Evolutionary conservation across 2,797 vertebrate genomes (phyloP), one percentile per base, ranked within the genome.

Genomic region (Darevskia mixta): DNA sequence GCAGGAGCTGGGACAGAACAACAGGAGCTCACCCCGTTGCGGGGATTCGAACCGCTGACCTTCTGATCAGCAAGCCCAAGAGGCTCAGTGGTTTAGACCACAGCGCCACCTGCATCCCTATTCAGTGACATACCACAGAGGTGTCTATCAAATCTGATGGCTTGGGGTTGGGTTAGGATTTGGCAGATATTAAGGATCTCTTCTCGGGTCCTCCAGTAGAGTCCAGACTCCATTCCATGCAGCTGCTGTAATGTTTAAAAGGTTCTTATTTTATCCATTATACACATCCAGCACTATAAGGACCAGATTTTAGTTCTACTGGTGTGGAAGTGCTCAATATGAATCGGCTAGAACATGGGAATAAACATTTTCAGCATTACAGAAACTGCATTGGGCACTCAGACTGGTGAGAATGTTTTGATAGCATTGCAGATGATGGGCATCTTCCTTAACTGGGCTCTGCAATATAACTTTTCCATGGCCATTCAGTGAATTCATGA

Each of bases 11-110:
- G 49, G 49, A 15, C 13, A 15, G 49, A 55, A 13, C 49, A 55
- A 55, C 0, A 0, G 13, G 13, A 55, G 13, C 49, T 55, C 49
- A 55, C 49, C 49, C 13, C 13, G 1, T 15, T 1, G 1, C 4
- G 13, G 3, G 49, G 11, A 55, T 55, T 55, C 0, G 49, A 55
- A 55, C 49, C 0, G 13, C 49, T 55, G 13, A 55, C 49, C 49
- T 55, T 15, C 49, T 55, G 49, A 55, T 55, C 15, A 13, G 49
- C 49, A 55, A 55, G 13, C 49, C 49, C 49, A 55, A 55, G 49
- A 55, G 13, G 49, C 49, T 55, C 49, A 55, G 49, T 55, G 13
- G 49, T 55, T 55, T 55, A 55, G 49, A 55, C 49, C 49, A 55
- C 13, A 55, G 49, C 3, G 49, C 49, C 49, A 55, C 13, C 49